Base-by-base conservation (phyloP, 2,888 invertebrate genomes). In the Melinopterus prodromus region DNA sequence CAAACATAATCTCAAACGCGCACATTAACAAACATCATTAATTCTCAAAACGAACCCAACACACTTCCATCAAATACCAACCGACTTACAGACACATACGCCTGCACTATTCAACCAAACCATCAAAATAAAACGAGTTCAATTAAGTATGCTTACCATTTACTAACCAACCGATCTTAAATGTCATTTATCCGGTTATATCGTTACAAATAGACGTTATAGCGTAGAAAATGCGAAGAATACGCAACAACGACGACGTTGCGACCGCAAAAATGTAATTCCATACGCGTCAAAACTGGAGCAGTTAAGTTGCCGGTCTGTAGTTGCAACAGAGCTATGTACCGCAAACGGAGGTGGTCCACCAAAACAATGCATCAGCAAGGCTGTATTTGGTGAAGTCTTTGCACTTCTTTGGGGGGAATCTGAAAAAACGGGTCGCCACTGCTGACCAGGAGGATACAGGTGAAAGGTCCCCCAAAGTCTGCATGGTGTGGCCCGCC, bases 401-500 rank as follows among this genome's bases (percentile, higher is more conserved):
- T 9, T 53, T 53, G 53, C 53, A 53, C 12, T 53, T 53, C 53
- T 53, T 53, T 12, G 53, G 9, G 53, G 53, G 53, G 53, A 9
- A 53, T 53, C 53, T 53, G 53, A 53, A 53, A 38, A 53, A 53
- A 53, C 53, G 12, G 53, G 53, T 53, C 53, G 7, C 53, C 53
- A 53, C 53, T 53, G 5, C 53, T 12, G 53, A 53, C 7, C 53
- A 37, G 74, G n/a, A 35, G 36, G 9, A 74, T 36, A 74, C 37
- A 37, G 74, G 74, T 74, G 74, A 74, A 74, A 74, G 74, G 74
- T 74, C 9, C 26, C 74, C 26, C 74, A 37, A 74, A 36, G 74
- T 74, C 12, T 7, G 53, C 53, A 12, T 53, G 53, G 53, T 53
- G 7, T 53, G 53, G 53, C 53, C 74, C 16, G 36, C 2, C 26